These are phyloP conservation scores for Criorhina ranunculi DNA, from an alignment of 2,888 invertebrate genomes.

Conservation along the genomic window DNA sequence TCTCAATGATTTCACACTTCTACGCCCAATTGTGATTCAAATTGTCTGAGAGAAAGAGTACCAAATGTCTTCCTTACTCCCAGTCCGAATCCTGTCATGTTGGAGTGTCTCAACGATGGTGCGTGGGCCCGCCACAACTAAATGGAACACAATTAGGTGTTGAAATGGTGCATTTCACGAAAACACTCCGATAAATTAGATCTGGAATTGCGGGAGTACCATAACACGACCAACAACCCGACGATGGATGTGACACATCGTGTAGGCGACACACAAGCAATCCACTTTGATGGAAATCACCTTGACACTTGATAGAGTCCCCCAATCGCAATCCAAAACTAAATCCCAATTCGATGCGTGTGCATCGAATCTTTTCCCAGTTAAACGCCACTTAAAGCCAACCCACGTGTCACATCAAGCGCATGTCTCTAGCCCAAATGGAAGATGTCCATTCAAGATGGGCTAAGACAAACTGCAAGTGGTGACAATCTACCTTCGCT, in stretches of 20 bases:
- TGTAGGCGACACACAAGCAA: conserved; percentile 46
- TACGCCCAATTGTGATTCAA: conserved; percentile 56
- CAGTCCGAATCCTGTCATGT: conserved; percentile 34
- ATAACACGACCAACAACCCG: not conserved
- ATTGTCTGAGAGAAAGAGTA: conserved; percentile 14
- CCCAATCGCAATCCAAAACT: conserved; percentile 39
- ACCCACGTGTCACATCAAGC: conserved; percentile 52
- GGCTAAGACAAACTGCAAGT: conserved; percentile 50
- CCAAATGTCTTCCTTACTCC: conserved; percentile 59
- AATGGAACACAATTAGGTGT: conserved; percentile 73
- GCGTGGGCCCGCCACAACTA: conserved; percentile 51
- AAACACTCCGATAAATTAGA: conserved; percentile 60
- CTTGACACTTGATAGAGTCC: conserved; percentile 60
- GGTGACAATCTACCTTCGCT: conserved; percentile 54
- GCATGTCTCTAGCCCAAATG: conserved; percentile 21
- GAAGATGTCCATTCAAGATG: conserved; percentile 60
- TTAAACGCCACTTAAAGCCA: conserved; percentile 67
- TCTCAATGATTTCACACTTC: conserved; percentile 15
- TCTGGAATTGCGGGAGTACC: conserved; percentile 67
- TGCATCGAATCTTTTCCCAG: conserved; percentile 42
- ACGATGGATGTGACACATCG: conserved; percentile 43
- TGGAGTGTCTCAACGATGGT: conserved; percentile 44
- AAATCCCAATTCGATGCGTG: too few species aligned
- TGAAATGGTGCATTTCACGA: conserved; percentile 63
- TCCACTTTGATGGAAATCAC: conserved; percentile 63